Evolutionary conservation across 2,113 vertebrate species (phyloP), one percentile per base, ranked within the genome.

Genomic region (Ammodytes marinus): DNA sequence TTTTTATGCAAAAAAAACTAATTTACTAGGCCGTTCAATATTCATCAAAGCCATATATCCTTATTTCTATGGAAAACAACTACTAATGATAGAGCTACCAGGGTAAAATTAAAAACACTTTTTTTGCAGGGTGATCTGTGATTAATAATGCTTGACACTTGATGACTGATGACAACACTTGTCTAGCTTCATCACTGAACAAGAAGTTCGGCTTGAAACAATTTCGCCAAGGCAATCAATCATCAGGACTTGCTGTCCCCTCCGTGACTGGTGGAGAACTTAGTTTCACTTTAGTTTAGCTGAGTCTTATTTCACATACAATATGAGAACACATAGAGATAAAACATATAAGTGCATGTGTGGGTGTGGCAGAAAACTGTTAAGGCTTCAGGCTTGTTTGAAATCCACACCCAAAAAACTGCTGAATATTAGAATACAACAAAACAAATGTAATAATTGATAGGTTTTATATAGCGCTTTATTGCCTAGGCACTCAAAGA

Each of bases 41-140:
- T 15, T 49, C 35, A 54, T 68, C 40, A 35, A 11, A 70, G 42
- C 6, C 1, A 1, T 10, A 10, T 65, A 39, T 87, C n/a, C 52
- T 82, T 69, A 61, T 83, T 69, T 59, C 47, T 75, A 69, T 67
- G n/a, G 74, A 43, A 82, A 81, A 59, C 53, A 13, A n/a, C 65
- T 69, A 52, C 39, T 77, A 69, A 74, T 81, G 43, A 43, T 12
- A 42, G 15, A 43, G 27, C 27, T 27, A 27, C 27, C 27, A 27
- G 27, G 27, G 27, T 27, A 27, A 27, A 27, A 27, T 27, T 27
- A 55, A 77, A 39, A 81, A 59, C 46, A 49, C 11, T 4, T 49
- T 84, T 46, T 49, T 55, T 55, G 54, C 80, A 55, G 1, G 12
- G 35, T 66, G 67, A 54, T 78, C 46, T 74, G 17, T 81, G 61